These are phyloP conservation scores for Pseudococcus viburni DNA, from an alignment of 2,888 invertebrate genomes.

Conservation along the genomic window DNA sequence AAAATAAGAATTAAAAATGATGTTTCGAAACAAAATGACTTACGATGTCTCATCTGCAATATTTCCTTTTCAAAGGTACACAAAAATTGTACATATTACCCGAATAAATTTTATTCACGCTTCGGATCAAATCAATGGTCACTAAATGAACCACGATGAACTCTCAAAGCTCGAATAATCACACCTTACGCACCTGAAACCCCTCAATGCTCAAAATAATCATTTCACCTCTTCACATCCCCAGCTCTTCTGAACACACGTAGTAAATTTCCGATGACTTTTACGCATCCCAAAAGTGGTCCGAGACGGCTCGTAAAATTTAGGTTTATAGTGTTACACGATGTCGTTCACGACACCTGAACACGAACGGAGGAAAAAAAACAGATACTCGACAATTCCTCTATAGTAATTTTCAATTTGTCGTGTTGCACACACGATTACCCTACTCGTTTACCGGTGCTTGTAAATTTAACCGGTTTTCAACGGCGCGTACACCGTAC, in stretches of 20 bases:
- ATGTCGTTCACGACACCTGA: conserved; percentile 44
- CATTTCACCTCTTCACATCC: background rate
- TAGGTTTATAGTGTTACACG: conserved; percentile 44
- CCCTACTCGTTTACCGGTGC: conserved; percentile 24
- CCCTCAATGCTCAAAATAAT: background rate
- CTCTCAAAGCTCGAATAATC: too few relatives aligned
- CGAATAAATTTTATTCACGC: too few relatives aligned
- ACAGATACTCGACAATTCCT: conserved; percentile 29
- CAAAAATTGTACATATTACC: too few relatives aligned
- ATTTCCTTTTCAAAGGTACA: too few relatives aligned
- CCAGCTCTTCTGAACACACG: background rate
- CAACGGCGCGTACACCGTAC: conserved; percentile 30
- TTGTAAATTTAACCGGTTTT: conserved; percentile 53
- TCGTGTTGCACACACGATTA: conserved; percentile 52
- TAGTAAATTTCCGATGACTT: conserved; percentile 25
- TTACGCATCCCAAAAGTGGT: background rate
- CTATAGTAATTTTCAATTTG: conserved; percentile 48
- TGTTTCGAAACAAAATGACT: too few relatives aligned
- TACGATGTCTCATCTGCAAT: too few relatives aligned
- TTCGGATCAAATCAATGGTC: too few relatives aligned
- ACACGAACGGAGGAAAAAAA: background rate
- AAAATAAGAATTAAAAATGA: too few relatives aligned
- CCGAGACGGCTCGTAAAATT: conserved; percentile 41
- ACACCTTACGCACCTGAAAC: background rate
- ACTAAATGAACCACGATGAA: too few relatives aligned